Conservation (phyloP, 37 sponge, comb jelly and placozoan genomes). For the Aphrocallistes beatrix region DNA sequence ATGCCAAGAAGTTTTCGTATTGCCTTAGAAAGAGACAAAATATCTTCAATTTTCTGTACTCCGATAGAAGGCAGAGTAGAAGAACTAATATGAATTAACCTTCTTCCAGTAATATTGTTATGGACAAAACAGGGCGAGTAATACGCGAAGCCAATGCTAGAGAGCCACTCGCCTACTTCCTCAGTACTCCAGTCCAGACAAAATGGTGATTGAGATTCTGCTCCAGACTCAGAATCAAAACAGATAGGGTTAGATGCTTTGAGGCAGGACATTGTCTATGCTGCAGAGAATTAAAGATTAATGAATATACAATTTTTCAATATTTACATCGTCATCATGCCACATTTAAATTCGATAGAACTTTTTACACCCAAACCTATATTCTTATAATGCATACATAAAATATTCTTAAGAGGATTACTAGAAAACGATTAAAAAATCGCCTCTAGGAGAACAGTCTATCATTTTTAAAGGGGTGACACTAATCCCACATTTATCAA, state of each 20-base stretch:
- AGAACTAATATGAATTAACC: constrained; percentile 65
- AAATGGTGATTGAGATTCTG: background rate
- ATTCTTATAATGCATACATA: too few relatives aligned
- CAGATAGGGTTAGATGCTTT: background rate
- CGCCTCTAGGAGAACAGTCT: too few relatives aligned
- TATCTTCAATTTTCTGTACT: constrained; percentile 72
- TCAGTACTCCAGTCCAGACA: constrained; percentile 59
- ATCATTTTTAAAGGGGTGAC: too few relatives aligned
- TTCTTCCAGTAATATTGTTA: constrained; percentile 71
- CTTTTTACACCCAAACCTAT: too few relatives aligned
- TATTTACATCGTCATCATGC: too few relatives aligned
- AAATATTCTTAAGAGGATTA: too few relatives aligned
- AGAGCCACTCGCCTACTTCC: constrained; percentile 80
- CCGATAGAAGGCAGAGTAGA: constrained; percentile 79
- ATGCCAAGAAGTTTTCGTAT: constrained; percentile 54
- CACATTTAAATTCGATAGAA: too few relatives aligned
- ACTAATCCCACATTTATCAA: too few relatives aligned
- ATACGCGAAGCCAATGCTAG: constrained; percentile 52
- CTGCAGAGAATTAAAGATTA: too few relatives aligned
- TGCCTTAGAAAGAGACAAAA: constrained; percentile 41
- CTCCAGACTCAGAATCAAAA: background rate
- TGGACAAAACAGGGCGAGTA: constrained; percentile 70
- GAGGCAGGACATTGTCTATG: background rate
- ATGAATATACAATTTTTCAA: too few relatives aligned
- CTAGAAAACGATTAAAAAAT: too few relatives aligned